These are phyloP conservation scores for Sphaeridia pumilis DNA, from an alignment of 2,888 invertebrate genomes.

Conservation along the genomic window DNA sequence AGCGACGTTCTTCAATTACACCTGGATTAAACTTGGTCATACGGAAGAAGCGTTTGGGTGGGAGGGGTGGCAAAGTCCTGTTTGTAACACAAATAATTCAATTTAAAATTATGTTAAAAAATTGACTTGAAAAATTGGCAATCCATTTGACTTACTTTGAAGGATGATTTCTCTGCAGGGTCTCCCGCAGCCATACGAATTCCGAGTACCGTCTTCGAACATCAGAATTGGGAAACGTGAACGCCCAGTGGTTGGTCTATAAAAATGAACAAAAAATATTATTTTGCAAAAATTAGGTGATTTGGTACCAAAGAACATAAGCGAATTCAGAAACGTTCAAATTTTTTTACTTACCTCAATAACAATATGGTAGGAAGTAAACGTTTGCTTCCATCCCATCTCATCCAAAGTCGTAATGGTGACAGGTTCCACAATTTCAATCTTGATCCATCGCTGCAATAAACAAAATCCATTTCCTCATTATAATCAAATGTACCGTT, in stretches of 20 bases:
- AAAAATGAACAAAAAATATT: no score
- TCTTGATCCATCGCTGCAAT: conserved; percentile 25
- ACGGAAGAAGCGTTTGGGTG: conserved; percentile 29
- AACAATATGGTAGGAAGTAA: conserved; percentile 31
- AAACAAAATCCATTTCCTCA: no score
- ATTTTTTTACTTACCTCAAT: conserved; percentile 35
- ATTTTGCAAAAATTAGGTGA: no score
- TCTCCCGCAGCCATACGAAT: conserved; percentile 30
- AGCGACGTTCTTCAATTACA: conserved; percentile 25
- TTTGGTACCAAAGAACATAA: no score
- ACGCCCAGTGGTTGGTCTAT: conserved; percentile 32
- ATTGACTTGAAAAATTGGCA: no score
- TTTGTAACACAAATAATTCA: no score
- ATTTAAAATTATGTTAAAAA: no score
- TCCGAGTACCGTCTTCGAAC: conserved; percentile 32
- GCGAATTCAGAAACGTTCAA: no score
- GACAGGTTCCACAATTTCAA: conserved; percentile 34
- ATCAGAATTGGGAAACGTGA: conserved; percentile 20
- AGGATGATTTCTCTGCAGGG: conserved; percentile 24
- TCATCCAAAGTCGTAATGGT: conserved; percentile 32
- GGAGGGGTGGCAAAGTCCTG: conserved; percentile 26
- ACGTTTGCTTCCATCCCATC: conserved; percentile 17
- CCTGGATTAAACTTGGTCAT: conserved; percentile 26
- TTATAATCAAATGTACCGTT: background rate
- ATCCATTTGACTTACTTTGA: conserved; percentile 27